Conservation (phyloP, 2,113 vertebrate genomes). For the Microtus richardsoni region DNA sequence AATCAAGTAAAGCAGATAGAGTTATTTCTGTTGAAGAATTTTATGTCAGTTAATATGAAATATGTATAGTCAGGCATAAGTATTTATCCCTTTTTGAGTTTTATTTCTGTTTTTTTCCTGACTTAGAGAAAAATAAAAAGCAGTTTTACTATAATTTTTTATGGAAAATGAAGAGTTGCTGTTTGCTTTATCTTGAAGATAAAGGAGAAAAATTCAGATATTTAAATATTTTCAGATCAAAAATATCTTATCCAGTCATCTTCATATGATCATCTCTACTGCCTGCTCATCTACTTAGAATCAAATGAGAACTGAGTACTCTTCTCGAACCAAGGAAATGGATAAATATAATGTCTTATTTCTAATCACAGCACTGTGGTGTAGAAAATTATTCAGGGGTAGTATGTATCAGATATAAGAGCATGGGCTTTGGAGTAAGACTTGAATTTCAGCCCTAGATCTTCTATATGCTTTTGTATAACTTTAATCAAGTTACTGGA, state of each 20-base stretch:
- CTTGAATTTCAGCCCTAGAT: background rate
- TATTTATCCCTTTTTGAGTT: constrained; percentile 35
- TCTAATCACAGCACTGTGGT: constrained; percentile 39
- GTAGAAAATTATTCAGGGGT: background rate
- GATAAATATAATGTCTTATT: constrained; percentile 49
- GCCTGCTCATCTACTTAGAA: background rate
- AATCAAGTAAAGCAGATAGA: background rate
- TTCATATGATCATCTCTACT: background rate
- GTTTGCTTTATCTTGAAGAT: constrained; percentile 27
- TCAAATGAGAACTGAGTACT: constrained; percentile 4
- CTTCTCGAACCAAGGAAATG: background rate
- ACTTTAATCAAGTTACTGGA: constrained; percentile 30
- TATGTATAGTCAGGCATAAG: background rate
- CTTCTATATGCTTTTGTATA: background rate
- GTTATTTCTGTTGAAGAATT: constrained; percentile 21
- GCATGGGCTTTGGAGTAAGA: background rate
- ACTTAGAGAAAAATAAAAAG: background rate
- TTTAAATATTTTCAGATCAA: constrained; percentile 12
- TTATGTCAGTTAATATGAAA: background rate
- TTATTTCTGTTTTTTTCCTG: background rate
- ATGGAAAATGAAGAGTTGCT: constrained; percentile 36
- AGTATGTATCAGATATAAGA: background rate
- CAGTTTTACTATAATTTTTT: background rate
- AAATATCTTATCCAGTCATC: constrained; percentile 26
- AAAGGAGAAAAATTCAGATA: background rate